Conservation (phyloP, 2,888 invertebrate species). For the Lepas anatifera region DNA sequence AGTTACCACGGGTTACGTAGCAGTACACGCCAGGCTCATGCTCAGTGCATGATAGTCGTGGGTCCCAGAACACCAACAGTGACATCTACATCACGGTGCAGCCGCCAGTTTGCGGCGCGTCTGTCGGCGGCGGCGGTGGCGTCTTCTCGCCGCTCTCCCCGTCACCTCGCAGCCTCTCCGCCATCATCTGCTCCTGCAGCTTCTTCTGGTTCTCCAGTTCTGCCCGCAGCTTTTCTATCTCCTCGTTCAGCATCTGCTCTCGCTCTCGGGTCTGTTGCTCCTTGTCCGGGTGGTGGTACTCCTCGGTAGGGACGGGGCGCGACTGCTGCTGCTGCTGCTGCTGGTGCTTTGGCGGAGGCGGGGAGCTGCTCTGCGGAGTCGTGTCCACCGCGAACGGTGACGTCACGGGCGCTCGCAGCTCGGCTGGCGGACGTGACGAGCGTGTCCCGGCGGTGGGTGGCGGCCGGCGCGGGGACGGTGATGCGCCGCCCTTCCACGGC, state of each 20-base stretch:
- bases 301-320: too few species aligned
- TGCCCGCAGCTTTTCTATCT: slow-evolving; percentile 21
- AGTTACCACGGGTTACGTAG: too few species aligned
- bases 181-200: slow-evolving; percentile 17
- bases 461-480: neutral
- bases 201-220: slow-evolving; percentile 18
- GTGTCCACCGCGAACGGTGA: neutral
- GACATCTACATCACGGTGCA: neutral
- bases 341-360: too few species aligned
- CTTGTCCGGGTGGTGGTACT: neutral
- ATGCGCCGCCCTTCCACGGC: neutral
- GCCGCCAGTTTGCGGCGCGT: neutral
- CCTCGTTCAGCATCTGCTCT: slow-evolving; percentile 21
- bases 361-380: neutral
- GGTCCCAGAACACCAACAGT: too few species aligned
- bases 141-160: neutral
- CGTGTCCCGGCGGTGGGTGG: neutral
- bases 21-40: too few species aligned
- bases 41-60: too few species aligned
- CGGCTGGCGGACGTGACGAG: neutral
- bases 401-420: neutral
- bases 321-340: neutral
- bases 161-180: slow-evolving; percentile 14
- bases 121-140: neutral
- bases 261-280: neutral